Evolutionary conservation across 2,888 invertebrate species (phyloP).

Genomic region (Orchestes rusci): DNA sequence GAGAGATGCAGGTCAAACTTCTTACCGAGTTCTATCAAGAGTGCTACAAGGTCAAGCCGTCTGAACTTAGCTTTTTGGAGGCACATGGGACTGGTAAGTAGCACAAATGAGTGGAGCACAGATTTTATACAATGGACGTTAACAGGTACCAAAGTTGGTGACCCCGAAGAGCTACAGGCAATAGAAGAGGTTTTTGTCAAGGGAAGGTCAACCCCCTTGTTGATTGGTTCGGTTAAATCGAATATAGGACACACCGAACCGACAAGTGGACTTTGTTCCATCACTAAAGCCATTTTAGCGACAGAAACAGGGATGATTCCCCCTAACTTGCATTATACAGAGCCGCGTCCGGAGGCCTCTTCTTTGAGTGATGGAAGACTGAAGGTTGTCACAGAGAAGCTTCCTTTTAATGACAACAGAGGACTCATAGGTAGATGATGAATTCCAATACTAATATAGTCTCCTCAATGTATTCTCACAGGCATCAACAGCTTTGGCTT

Average conservation of each 20-base stretch:
- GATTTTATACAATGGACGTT: not conserved
- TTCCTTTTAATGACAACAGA: constrained; percentile 54
- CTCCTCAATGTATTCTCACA: too few relatives aligned
- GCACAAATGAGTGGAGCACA: not conserved
- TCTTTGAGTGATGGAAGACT: constrained; percentile 56
- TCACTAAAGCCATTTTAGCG: constrained; percentile 58
- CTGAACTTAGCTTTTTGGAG: constrained; percentile 69
- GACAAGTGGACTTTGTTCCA: constrained; percentile 72
- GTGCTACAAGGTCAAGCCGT: constrained; percentile 62
- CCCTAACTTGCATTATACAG: constrained; percentile 72
- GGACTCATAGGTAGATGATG: constrained; percentile 58
- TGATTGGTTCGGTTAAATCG: constrained; percentile 88
- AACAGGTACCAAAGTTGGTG: constrained; percentile 67
- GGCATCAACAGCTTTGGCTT: constrained; percentile 92
- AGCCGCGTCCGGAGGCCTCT: constrained; percentile 46
- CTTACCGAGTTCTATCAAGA: constrained; percentile 60
- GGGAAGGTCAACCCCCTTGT: constrained; percentile 58
- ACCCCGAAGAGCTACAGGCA: constrained; percentile 84
- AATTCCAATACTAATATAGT: too few relatives aligned
- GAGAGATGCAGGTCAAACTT: constrained; percentile 53
- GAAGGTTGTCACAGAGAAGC: constrained; percentile 65
- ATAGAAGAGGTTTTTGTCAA: constrained; percentile 74
- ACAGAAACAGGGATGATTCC: constrained; percentile 76
- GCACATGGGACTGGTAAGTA: constrained; percentile 67
- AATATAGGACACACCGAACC: constrained; percentile 93